A percentile compares a stretch with the other conserved stretches of the same genome.
phyloP scores from a whole-genome alignment of 2,113 vertebrate species.

The Syngnathoides biaculeatus region DNA sequence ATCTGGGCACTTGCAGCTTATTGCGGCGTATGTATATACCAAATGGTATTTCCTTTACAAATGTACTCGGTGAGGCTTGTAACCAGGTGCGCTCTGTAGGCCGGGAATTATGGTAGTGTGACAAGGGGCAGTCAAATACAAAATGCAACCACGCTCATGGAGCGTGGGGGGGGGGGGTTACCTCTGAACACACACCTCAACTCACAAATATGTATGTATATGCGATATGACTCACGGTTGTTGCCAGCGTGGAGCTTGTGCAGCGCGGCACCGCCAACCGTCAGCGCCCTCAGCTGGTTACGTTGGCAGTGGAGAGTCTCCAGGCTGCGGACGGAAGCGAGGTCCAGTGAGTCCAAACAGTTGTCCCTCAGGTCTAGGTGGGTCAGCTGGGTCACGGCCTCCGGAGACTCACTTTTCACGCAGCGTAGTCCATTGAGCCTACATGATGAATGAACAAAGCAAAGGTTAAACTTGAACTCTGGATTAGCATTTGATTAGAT shows the following conservation, averaged over 20 bases:
- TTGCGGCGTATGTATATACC: too few relatives aligned
- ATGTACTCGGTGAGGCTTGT: too few relatives aligned
- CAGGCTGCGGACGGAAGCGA: slow-evolving; percentile 82
- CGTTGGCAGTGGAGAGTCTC: slow-evolving; percentile 90
- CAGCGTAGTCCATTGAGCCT: slow-evolving; percentile 85
- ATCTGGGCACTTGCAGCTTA: too few relatives aligned
- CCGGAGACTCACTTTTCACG: slow-evolving; percentile 71
- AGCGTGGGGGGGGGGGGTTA: too few relatives aligned
- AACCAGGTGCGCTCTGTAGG: too few relatives aligned
- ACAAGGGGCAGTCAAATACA: too few relatives aligned
- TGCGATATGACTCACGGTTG: slow-evolving; percentile 79
- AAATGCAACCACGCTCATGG: too few relatives aligned
- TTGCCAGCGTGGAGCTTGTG: slow-evolving; percentile 80
- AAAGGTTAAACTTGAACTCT: not conserved
- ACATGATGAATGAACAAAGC: slow-evolving; percentile 7
- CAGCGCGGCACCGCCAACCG: slow-evolving; percentile 84
- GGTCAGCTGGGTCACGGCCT: slow-evolving; percentile 81
- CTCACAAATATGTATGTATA: too few relatives aligned
- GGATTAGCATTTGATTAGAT: not conserved
- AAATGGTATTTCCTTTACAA: too few relatives aligned
- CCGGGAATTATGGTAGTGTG: too few relatives aligned
- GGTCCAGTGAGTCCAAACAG: slow-evolving; percentile 80
- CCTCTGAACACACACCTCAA: not conserved
- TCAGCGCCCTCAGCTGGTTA: slow-evolving; percentile 84
- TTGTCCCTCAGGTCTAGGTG: slow-evolving; percentile 91